Evolutionary conservation across 2,797 vertebrate species (phyloP).

Genomic region (Phataginus tricuspis): DNA sequence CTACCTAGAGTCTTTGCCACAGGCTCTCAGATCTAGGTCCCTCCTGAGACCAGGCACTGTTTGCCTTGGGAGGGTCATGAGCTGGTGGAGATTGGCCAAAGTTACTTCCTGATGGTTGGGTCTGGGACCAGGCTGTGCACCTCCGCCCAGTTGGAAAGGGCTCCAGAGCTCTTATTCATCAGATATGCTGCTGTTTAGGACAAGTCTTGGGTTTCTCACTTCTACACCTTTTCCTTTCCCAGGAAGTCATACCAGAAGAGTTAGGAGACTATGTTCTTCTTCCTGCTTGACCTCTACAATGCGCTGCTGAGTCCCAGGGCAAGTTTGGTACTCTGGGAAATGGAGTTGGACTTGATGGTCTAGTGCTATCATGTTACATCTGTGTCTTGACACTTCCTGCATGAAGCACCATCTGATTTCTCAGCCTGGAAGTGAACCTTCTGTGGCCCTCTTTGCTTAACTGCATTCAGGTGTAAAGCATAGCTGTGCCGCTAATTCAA

Average conservation of each 20-base stretch:
- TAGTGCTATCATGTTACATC: not conserved
- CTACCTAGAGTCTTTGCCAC: conserved; percentile 6
- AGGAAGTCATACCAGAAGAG: not conserved
- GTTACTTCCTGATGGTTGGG: conserved; percentile 65
- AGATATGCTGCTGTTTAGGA: conserved; percentile 23
- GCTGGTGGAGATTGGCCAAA: conserved; percentile 54
- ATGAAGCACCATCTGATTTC: not conserved
- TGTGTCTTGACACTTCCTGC: not conserved
- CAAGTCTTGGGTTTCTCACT: conserved; percentile 5
- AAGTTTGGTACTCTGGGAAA: not conserved
- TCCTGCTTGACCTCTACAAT: not conserved
- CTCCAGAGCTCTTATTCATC: conserved; percentile 56
- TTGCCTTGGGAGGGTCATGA: conserved; percentile 75
- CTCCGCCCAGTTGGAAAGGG: conserved; percentile 73
- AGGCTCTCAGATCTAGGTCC: not conserved
- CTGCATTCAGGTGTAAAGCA: not conserved
- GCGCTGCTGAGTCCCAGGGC: not conserved
- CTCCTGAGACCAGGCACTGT: conserved; percentile 40
- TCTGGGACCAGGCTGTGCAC: conserved; percentile 36
- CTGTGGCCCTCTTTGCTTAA: not conserved
- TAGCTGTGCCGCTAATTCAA: not conserved
- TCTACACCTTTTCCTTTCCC: conserved; percentile 18
- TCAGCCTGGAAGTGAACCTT: not conserved
- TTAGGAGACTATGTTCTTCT: not conserved
- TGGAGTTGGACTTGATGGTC: not conserved